Conservation (phyloP, 2,113 vertebrate genomes). For the Nettapus auritus region DNA sequence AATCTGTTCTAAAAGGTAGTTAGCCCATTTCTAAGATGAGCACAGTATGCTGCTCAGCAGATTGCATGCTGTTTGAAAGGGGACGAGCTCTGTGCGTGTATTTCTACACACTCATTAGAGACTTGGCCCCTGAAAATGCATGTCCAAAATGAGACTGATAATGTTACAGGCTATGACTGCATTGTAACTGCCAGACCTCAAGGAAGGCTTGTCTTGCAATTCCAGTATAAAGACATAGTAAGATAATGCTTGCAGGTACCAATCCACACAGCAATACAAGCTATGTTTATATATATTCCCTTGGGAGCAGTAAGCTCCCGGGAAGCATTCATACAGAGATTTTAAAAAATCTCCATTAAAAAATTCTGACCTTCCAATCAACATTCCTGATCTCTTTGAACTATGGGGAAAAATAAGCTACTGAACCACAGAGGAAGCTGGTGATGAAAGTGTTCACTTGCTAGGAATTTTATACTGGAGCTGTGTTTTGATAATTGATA, state of each 20-base stretch:
- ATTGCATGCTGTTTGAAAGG: neutral
- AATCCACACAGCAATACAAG: neutral
- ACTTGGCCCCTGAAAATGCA: neutral
- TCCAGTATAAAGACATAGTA: neutral
- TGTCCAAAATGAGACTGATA: neutral
- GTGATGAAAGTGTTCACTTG: neutral
- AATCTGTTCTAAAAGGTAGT: neutral
- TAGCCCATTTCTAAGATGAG: neutral
- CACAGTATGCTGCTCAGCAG: neutral
- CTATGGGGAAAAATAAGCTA: neutral
- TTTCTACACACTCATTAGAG: neutral
- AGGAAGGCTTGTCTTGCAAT: neutral
- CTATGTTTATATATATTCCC: neutral
- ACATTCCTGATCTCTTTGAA: neutral
- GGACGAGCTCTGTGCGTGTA: accelerated
- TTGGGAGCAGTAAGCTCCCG: accelerated
- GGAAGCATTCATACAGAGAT: neutral
- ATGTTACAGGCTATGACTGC: accelerated
- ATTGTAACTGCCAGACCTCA: neutral
- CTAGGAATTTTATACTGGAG: neutral
- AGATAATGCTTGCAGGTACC: neutral
- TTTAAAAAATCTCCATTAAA: neutral
- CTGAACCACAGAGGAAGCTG: neutral
- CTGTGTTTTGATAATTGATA: neutral
- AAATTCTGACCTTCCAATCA: neutral